Conservation (phyloP, 2,113 vertebrate species). For the Pristiophorus japonicus region DNA sequence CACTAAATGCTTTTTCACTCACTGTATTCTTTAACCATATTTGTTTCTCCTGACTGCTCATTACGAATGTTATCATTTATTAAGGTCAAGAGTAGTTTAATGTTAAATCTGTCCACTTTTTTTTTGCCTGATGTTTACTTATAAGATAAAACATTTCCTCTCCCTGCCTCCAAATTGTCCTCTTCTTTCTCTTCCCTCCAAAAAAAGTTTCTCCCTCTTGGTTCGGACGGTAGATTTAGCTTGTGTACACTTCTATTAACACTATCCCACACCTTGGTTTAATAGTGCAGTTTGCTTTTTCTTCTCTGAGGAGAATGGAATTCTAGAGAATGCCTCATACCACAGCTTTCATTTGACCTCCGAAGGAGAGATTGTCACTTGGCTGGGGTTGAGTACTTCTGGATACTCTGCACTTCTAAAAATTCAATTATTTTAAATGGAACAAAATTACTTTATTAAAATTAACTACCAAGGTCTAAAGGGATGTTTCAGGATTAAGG, state of each 20-base stretch:
- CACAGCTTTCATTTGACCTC: background rate
- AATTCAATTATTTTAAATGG: background rate
- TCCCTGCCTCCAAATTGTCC: background rate
- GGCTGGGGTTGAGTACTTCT: background rate
- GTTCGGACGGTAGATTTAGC: background rate
- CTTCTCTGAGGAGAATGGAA: background rate
- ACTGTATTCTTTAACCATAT: background rate
- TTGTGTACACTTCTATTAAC: background rate
- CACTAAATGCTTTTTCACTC: background rate
- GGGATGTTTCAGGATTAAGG: background rate
- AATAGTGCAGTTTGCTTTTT: too few relatives aligned
- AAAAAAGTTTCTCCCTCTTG: background rate
- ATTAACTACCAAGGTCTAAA: background rate
- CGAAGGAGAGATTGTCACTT: background rate
- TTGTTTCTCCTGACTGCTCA: background rate
- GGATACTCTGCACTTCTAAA: background rate
- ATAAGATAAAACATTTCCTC: too few relatives aligned
- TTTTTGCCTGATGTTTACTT: background rate
- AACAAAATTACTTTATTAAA: background rate
- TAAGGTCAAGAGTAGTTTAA: background rate
- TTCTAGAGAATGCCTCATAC: background rate
- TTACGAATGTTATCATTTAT: background rate
- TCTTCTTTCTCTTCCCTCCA: background rate
- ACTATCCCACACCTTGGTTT: background rate
- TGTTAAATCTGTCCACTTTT: background rate